Conservation (phyloP, 2,797 vertebrate genomes). For the Diplodus puntazzo region DNA sequence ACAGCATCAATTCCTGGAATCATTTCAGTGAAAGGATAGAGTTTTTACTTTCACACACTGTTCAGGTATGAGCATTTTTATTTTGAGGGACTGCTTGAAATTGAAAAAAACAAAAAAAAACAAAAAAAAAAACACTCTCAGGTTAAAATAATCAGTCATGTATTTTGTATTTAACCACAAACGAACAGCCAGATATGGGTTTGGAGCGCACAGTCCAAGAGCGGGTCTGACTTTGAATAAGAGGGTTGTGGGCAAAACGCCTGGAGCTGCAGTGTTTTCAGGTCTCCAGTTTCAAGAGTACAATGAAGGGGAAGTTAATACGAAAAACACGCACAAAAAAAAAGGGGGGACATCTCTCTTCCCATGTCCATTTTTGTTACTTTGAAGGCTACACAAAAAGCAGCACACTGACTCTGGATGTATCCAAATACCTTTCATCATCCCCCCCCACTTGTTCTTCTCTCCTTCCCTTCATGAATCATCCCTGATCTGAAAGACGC, state of each 20-base stretch:
- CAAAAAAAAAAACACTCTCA: conserved; percentile 51
- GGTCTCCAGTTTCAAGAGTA: conserved; percentile 54
- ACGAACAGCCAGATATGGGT: conserved; percentile 46
- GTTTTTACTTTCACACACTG: conserved; percentile 28
- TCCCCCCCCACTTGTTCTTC: conserved; percentile 30
- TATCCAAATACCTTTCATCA: conserved; percentile 56
- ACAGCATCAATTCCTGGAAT: conserved; percentile 72
- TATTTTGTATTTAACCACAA: conserved; percentile 28
- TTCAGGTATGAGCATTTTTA: conserved; percentile 11
- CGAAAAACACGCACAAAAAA: conserved; percentile 29
- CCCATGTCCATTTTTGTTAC: conserved; percentile 48
- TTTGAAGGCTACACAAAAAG: conserved; percentile 73
- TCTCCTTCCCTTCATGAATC: conserved; percentile 58
- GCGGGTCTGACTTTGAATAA: conserved; percentile 46
- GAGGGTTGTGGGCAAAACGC: conserved; percentile 47
- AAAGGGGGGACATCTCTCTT: conserved; percentile 37
- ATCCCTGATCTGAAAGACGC: conserved; percentile 55
- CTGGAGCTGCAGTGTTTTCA: conserved; percentile 50
- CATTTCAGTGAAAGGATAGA: conserved; percentile 56
- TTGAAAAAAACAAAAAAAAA: conserved; percentile 46
- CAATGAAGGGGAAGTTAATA: conserved; percentile 48
- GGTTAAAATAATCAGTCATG: conserved; percentile 30
- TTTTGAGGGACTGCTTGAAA: conserved; percentile 40
- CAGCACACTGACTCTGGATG: conserved; percentile 60
- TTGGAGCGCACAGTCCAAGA: conserved; percentile 19